A percentile compares a stretch with the other conserved stretches of the same genome.
These are phyloP conservation scores for Lynx canadensis DNA, from an alignment of 2,113 vertebrate species.

Conservation along the genomic window DNA sequence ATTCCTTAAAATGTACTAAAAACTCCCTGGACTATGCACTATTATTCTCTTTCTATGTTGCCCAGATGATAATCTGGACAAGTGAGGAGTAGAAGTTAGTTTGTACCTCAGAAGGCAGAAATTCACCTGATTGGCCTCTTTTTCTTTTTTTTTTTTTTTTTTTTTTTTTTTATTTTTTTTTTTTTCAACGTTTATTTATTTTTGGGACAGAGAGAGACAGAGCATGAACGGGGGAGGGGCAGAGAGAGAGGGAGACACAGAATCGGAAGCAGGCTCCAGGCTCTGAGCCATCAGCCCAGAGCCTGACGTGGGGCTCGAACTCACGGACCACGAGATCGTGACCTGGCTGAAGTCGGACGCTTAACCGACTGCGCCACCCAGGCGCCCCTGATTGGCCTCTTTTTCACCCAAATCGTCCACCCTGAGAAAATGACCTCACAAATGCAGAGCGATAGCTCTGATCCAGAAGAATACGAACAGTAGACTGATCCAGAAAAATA, in stretches of 20 bases:
- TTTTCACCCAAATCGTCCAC: not conserved
- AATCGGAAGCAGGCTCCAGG: too few relatives aligned
- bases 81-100: not conserved
- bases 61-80: not conserved
- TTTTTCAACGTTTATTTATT: too few relatives aligned
- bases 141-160: too few relatives aligned
- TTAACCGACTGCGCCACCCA: too few relatives aligned
- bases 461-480: not conserved
- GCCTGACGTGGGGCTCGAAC: too few relatives aligned
- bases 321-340: too few relatives aligned
- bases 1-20: not conserved
- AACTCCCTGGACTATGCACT: not conserved
- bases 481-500: not conserved
- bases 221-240: too few relatives aligned
- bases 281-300: too few relatives aligned
- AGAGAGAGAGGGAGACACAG: too few relatives aligned
- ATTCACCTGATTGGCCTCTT: not conserved
- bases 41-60: not conserved
- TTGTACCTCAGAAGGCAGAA: not conserved
- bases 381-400: not conserved
- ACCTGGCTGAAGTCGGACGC: too few relatives aligned
- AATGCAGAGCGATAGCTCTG: not conserved
- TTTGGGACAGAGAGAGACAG: too few relatives aligned
- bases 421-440: not conserved
- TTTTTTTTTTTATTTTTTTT: too few relatives aligned